phyloP scores from a whole-genome alignment of 2,797 vertebrate genomes.

The Jordanella pulchra region DNA sequence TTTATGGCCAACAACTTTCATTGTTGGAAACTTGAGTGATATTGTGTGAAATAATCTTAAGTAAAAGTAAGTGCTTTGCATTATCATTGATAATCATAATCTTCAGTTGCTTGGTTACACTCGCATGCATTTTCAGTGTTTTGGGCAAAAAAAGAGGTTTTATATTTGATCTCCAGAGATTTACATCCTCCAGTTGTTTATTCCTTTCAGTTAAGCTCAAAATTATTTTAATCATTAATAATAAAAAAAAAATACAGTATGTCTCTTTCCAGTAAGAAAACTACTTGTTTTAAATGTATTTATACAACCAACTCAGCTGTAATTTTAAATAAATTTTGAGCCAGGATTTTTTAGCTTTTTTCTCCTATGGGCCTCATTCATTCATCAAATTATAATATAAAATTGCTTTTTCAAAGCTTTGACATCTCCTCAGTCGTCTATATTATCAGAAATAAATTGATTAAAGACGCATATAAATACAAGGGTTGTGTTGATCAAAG shows the following conservation, averaged over 20 bases:
- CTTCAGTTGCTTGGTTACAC: constrained; percentile 54
- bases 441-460: neutral
- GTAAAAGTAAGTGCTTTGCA: constrained; percentile 50
- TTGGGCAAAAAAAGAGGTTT: constrained; percentile 1
- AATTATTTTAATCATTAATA: constrained; percentile 8
- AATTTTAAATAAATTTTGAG: constrained; percentile 1
- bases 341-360: constrained; percentile 4
- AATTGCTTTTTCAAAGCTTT: constrained; percentile 1
- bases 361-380: neutral
- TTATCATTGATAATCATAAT: constrained; percentile 52
- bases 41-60: constrained; percentile 35
- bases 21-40: constrained; percentile 16
- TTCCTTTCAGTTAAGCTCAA: constrained; percentile 7
- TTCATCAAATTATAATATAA: neutral
- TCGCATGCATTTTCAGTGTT: constrained; percentile 41
- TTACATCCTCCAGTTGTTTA: constrained; percentile 14
- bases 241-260: constrained; percentile 5
- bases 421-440: neutral
- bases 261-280: neutral
- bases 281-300: constrained; percentile 11
- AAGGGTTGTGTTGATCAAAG: constrained; percentile 5
- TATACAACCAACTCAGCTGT: neutral
- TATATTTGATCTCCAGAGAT: constrained; percentile 28
- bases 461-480: neutral
- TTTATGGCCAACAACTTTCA: constrained; percentile 5